A percentile compares a stretch with the other conserved stretches of the same genome.
phyloP scores from a whole-genome alignment of 2,797 vertebrate genomes.

The Sus cebifrons region DNA sequence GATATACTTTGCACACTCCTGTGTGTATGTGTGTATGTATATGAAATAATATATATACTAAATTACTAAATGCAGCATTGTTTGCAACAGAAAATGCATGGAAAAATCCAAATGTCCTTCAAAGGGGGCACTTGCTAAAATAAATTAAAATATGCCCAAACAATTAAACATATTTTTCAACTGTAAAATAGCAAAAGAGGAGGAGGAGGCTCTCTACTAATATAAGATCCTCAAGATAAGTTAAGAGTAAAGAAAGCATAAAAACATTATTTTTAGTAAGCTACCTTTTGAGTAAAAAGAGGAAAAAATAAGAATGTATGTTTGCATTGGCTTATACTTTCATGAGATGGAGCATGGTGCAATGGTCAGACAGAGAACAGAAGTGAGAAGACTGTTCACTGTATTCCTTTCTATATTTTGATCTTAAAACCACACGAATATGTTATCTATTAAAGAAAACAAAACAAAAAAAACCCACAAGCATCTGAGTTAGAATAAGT shows the following conservation, averaged over 20 bases:
- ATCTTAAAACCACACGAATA: neutral
- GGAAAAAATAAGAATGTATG: neutral
- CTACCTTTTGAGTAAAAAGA: neutral
- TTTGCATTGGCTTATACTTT: neutral
- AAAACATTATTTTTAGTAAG: constrained; percentile 23
- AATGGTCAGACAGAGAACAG: neutral
- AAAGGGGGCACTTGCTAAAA: neutral
- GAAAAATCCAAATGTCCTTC: constrained; percentile 20
- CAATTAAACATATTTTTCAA: constrained; percentile 54
- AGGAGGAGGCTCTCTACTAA: neutral
- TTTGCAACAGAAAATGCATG: neutral
- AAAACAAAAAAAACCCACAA: neutral
- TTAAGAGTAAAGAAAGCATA: neutral
- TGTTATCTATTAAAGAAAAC: neutral
- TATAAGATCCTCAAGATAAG: neutral
- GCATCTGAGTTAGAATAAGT: neutral
- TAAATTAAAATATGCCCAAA: constrained; percentile 29
- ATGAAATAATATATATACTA: neutral
- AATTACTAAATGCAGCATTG: neutral
- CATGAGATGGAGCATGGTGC: too few relatives aligned
- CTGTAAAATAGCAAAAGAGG: neutral
- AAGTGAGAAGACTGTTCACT: neutral
- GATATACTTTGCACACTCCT: neutral
- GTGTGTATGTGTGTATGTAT: neutral
- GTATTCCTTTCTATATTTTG: neutral